A percentile compares a stretch with the other conserved stretches of the same genome.
Evolutionary conservation across 1,140 invertebrate genomes (phyloP).

Genomic region (Akabosia matsudoensis): DNA sequence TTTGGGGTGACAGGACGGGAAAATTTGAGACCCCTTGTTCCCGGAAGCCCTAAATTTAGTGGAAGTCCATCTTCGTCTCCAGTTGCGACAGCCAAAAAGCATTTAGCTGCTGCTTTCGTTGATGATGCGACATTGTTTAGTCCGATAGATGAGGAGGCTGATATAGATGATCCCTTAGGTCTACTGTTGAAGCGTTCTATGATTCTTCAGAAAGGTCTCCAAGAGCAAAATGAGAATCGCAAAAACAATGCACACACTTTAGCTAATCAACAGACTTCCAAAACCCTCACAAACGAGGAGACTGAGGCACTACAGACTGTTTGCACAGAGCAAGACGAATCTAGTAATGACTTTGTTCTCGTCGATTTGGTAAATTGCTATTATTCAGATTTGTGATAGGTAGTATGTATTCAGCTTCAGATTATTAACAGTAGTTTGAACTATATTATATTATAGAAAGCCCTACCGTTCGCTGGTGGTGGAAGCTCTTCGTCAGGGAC

Average conservation of each 20-base stretch:
- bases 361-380: not conserved
- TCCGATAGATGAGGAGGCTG: slow-evolving; percentile 10
- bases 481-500: slow-evolving; percentile 2
- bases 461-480: not conserved
- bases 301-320: not conserved
- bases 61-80: slow-evolving; percentile 13
- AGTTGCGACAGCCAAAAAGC: slow-evolving; percentile 5
- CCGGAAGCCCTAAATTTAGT: not conserved
- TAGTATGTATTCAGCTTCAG: too few relatives aligned
- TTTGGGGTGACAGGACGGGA: not conserved
- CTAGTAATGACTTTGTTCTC: slow-evolving; percentile 12
- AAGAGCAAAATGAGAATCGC: not conserved
- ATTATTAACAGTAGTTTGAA: too few relatives aligned
- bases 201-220: not conserved
- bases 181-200: not conserved
- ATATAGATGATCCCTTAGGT: slow-evolving; percentile 1
- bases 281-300: slow-evolving; percentile 5
- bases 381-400: not conserved
- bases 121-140: slow-evolving; percentile 9
- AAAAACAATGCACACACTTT: not conserved
- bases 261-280: not conserved
- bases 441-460: too few relatives aligned
- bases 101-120: slow-evolving; percentile 8
- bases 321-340: slow-evolving; percentile 10
- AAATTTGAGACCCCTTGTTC: not conserved